phyloP scores from a whole-genome alignment of 2,113 vertebrate species.

The Vanacampus margaritifer region DNA sequence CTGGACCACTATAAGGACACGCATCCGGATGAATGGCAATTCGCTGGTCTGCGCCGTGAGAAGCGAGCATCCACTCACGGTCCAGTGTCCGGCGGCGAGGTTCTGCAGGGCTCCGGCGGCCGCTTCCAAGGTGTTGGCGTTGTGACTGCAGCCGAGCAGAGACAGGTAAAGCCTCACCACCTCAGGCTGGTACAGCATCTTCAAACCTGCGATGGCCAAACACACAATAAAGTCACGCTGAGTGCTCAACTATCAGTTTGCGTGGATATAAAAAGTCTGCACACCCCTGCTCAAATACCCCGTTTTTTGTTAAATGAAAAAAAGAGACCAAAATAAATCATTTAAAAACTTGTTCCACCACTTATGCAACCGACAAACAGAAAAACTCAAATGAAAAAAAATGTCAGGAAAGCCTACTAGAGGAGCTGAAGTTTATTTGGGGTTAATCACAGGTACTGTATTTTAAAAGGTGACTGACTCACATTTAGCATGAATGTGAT shows the following conservation, averaged over 20 bases:
- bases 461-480: too few relatives aligned
- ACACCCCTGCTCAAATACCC: neutral
- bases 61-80: slow-evolving; percentile 54
- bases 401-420: too few relatives aligned
- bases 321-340: neutral
- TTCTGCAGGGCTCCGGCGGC: slow-evolving; percentile 94
- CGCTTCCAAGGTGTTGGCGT: slow-evolving; percentile 95
- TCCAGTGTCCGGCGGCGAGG: slow-evolving; percentile 94
- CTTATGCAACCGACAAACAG: too few relatives aligned
- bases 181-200: slow-evolving; percentile 94
- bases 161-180: slow-evolving; percentile 94
- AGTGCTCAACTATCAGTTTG: neutral
- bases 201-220: slow-evolving; percentile 78
- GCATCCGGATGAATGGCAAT: neutral
- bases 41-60: neutral
- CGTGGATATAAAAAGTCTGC: neutral
- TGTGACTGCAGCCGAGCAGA: slow-evolving; percentile 92
- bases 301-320: neutral
- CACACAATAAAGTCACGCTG: slow-evolving; percentile 2
- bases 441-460: too few relatives aligned
- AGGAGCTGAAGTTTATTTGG: too few relatives aligned
- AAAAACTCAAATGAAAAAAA: too few relatives aligned
- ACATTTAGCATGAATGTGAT: too few relatives aligned
- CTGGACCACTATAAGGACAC: slow-evolving; percentile 84
- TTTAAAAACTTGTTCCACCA: neutral